Conservation (phyloP, 2,797 vertebrate genomes). For the Malacoraja senta region DNA sequence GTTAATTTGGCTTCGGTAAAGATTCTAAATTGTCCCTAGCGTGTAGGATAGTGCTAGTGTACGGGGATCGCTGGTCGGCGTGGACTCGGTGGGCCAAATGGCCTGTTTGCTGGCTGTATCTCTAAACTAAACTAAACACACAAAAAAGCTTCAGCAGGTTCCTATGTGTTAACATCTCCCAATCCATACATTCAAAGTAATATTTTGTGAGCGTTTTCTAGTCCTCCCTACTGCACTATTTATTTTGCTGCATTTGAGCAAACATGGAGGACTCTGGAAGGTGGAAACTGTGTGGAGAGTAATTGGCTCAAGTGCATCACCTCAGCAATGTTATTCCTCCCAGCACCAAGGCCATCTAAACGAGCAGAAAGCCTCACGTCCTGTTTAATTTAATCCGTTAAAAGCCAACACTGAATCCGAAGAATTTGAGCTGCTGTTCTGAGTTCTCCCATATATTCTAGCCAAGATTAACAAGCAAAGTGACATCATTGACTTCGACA, state of each 20-base stretch:
- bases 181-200: neutral
- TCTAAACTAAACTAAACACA: too few species aligned
- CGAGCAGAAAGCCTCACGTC: neutral
- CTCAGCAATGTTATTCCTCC: neutral
- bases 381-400: neutral
- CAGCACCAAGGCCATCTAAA: neutral
- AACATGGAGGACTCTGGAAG: too few species aligned
- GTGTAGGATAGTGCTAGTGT: too few species aligned
- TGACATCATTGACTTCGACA: neutral
- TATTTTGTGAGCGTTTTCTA: neutral
- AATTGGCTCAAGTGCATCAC: too few species aligned
- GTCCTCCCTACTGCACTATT: too few species aligned
- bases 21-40: too few species aligned
- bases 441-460: neutral
- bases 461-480: conserved; percentile 23
- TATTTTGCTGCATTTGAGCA: neutral
- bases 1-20: too few species aligned
- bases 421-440: neutral
- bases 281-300: neutral
- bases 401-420: neutral
- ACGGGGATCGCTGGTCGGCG: too few species aligned
- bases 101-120: too few species aligned
- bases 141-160: too few species aligned
- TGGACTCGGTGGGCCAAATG: too few species aligned
- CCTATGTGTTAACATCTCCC: neutral